phyloP scores from a whole-genome alignment of 2,888 invertebrate genomes.

The Cistogaster globosa region DNA sequence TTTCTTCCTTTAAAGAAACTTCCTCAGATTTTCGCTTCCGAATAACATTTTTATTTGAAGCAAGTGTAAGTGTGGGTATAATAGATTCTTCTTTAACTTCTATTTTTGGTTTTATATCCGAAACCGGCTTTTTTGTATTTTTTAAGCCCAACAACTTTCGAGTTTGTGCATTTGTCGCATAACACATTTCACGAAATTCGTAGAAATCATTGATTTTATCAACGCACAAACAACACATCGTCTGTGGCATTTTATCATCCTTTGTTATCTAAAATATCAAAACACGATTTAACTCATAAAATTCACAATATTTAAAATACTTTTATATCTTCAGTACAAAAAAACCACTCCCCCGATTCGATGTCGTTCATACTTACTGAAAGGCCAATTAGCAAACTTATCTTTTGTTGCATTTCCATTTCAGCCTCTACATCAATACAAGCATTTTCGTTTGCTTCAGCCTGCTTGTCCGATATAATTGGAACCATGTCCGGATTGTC shows the following conservation, averaged over 20 bases:
- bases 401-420: slow-evolving; percentile 79
- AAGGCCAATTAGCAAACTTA: slow-evolving; percentile 74
- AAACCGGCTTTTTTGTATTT: slow-evolving; percentile 66
- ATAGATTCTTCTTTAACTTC: slow-evolving; percentile 69
- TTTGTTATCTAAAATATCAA: slow-evolving; percentile 83
- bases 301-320: background rate
- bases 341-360: background rate
- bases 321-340: background rate
- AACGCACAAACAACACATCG: slow-evolving; percentile 85
- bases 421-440: slow-evolving; percentile 76
- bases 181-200: slow-evolving; percentile 85
- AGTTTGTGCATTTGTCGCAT: slow-evolving; percentile 84
- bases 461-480: slow-evolving; percentile 74
- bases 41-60: slow-evolving; percentile 70
- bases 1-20: slow-evolving; percentile 32
- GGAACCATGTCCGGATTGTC: slow-evolving; percentile 81
- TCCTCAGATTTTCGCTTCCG: slow-evolving; percentile 77
- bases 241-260: slow-evolving; percentile 86
- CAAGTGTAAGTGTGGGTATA: slow-evolving; percentile 48
- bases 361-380: slow-evolving; percentile 44
- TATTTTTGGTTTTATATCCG: slow-evolving; percentile 73
- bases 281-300: slow-evolving; percentile 6
- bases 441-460: slow-evolving; percentile 72
- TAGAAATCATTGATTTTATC: slow-evolving; percentile 87
- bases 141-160: slow-evolving; percentile 82